phyloP scores from a whole-genome alignment of 1,140 invertebrate species.

The Solenopsis fugax region DNA sequence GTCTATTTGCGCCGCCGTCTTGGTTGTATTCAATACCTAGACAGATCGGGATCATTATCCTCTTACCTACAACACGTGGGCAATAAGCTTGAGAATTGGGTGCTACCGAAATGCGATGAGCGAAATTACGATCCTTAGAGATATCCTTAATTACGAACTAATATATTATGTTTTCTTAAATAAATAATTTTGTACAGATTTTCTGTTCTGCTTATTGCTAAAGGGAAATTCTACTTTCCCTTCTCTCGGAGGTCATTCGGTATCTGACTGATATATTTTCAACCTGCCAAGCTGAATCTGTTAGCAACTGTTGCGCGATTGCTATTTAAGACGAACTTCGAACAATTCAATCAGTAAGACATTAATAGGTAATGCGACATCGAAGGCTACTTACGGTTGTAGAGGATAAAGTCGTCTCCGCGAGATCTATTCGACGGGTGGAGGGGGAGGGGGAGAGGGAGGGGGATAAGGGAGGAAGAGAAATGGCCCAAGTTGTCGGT shows the following conservation, averaged over 20 bases:
- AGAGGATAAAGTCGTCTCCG: slow-evolving; percentile 39
- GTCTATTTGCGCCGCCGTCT: slow-evolving; percentile 40
- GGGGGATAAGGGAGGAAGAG: not conserved
- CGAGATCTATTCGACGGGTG: not conserved
- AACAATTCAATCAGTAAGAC: not conserved
- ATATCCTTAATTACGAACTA: not conserved
- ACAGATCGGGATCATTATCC: slow-evolving; percentile 41
- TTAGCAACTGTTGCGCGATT: not conserved
- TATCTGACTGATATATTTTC: not conserved
- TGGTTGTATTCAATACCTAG: slow-evolving; percentile 47
- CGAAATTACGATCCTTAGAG: not conserved
- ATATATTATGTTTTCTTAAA: not conserved
- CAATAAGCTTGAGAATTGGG: not conserved
- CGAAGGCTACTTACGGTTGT: slow-evolving; percentile 26
- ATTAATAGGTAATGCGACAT: slow-evolving; percentile 44
- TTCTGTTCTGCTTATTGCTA: not conserved
- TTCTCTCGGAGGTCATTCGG: not conserved
- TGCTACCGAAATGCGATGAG: not conserved
- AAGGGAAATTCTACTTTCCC: not conserved
- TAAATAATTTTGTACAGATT: not conserved
- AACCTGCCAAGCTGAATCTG: not conserved
- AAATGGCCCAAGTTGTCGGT: slow-evolving; percentile 26
- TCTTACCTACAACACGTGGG: slow-evolving; percentile 3
- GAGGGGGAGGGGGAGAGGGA: not conserved
- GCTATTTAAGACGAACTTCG: slow-evolving; percentile 25